Conservation (phyloP, 2,888 invertebrate genomes). For the Morpho achilles region DNA sequence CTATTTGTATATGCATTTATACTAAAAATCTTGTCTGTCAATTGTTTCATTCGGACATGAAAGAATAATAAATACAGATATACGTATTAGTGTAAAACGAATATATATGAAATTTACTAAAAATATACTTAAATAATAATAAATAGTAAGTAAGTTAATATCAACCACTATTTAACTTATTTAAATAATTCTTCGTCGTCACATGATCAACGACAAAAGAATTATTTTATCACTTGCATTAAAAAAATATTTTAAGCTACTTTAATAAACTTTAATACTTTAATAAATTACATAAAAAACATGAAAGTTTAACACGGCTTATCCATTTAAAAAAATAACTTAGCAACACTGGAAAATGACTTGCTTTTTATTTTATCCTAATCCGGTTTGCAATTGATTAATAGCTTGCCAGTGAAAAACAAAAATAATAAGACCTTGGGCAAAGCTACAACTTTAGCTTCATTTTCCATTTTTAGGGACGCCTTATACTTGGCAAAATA, state of each 20-base stretch:
- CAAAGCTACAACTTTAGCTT: slow-evolving; percentile 2
- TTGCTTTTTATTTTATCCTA: slow-evolving; percentile 12
- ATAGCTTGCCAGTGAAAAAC: slow-evolving; percentile 12
- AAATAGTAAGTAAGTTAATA: too few relatives aligned
- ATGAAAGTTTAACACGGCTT: slow-evolving; percentile 4
- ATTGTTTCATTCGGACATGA: too few relatives aligned
- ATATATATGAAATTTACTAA: too few relatives aligned
- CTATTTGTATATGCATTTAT: too few relatives aligned
- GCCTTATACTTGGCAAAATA: not conserved
- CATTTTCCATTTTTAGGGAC: not conserved
- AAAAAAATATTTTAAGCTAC: not conserved
- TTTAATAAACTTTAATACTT: not conserved
- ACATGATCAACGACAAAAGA: too few relatives aligned
- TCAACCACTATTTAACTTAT: not conserved
- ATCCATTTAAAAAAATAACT: slow-evolving; percentile 8
- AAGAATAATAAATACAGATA: too few relatives aligned
- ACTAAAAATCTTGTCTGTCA: too few relatives aligned
- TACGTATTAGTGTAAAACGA: too few relatives aligned
- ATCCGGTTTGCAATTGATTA: slow-evolving; percentile 12
- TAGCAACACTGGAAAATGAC: slow-evolving; percentile 12
- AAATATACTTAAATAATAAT: not conserved
- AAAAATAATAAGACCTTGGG: slow-evolving; percentile 7
- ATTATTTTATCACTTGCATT: not conserved
- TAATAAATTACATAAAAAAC: not conserved
- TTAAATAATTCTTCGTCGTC: not conserved